A percentile compares a stretch with the other conserved stretches of the same genome.
These are phyloP conservation scores for Ciconia boyciana DNA, from an alignment of 2,113 vertebrate genomes.

Conservation along the genomic window DNA sequence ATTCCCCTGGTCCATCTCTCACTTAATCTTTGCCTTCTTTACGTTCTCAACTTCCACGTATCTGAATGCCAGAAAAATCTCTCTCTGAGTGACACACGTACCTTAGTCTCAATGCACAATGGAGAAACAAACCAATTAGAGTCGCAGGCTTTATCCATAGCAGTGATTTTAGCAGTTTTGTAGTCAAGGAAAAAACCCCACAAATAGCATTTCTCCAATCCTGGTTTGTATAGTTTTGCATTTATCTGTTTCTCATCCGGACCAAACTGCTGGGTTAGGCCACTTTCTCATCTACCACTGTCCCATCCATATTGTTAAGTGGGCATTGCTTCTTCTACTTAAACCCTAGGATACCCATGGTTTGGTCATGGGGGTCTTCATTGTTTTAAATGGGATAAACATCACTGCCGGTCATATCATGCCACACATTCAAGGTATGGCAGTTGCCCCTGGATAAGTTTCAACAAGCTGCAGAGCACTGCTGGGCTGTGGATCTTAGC, in stretches of 20 bases:
- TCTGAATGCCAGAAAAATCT: background rate
- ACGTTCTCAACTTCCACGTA: background rate
- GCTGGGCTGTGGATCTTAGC: background rate
- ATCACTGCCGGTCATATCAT: background rate
- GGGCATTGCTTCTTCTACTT: background rate
- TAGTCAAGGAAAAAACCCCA: background rate
- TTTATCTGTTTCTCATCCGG: background rate
- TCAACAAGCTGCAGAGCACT: background rate
- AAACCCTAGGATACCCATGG: background rate
- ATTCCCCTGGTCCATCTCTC: background rate
- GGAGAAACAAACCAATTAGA: background rate
- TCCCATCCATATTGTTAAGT: background rate
- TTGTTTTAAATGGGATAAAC: background rate
- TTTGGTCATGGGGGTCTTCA: background rate
- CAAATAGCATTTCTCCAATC: background rate
- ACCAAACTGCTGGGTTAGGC: background rate
- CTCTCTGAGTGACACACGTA: background rate
- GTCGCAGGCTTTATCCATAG: background rate
- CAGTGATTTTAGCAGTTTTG: background rate
- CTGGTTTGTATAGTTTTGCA: background rate
- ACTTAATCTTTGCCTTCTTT: background rate
- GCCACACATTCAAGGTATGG: background rate
- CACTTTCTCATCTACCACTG: background rate
- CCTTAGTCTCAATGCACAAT: background rate
- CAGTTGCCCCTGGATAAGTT: background rate